Evolutionary conservation across 2,888 invertebrate species (phyloP).

Genomic region (Periphyllus acericola): DNA sequence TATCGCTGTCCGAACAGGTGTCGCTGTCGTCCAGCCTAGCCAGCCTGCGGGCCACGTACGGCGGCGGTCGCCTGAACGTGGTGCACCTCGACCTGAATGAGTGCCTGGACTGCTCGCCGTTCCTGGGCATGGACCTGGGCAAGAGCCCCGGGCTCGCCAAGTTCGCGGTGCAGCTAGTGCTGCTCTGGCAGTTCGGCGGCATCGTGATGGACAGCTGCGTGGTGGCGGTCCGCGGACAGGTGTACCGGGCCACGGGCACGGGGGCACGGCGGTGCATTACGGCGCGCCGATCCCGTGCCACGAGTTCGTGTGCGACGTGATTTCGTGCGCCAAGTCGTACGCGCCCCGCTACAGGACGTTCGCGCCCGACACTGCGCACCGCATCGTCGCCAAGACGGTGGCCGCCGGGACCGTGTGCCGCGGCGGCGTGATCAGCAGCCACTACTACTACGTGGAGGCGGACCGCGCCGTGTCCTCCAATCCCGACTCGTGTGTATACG

Average conservation of each 20-base stretch:
- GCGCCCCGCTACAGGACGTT: background rate
- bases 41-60: background rate
- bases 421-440: background rate
- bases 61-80: conserved; percentile 18
- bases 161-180: conserved; percentile 20
- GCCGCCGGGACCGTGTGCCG: background rate
- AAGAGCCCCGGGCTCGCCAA: too few species aligned
- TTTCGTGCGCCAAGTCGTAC: conserved; percentile 16
- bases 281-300: conserved; percentile 38
- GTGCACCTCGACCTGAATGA: too few species aligned
- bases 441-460: conserved; percentile 1
- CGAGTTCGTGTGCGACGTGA: conserved; percentile 24
- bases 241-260: background rate
- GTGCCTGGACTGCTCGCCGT: too few species aligned
- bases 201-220: conserved; percentile 6
- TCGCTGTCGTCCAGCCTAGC: background rate
- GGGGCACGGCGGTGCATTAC: conserved; percentile 5
- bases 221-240: conserved; percentile 9
- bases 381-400: background rate
- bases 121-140: too few species aligned
- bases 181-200: conserved; percentile 57
- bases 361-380: background rate
- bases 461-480: too few species aligned
- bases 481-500: background rate
- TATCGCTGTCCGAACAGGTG: background rate